Evolutionary conservation across 2,797 vertebrate genomes (phyloP), one percentile per base, ranked within the genome.

Genomic region (Synaphobranchus kaupii): DNA sequence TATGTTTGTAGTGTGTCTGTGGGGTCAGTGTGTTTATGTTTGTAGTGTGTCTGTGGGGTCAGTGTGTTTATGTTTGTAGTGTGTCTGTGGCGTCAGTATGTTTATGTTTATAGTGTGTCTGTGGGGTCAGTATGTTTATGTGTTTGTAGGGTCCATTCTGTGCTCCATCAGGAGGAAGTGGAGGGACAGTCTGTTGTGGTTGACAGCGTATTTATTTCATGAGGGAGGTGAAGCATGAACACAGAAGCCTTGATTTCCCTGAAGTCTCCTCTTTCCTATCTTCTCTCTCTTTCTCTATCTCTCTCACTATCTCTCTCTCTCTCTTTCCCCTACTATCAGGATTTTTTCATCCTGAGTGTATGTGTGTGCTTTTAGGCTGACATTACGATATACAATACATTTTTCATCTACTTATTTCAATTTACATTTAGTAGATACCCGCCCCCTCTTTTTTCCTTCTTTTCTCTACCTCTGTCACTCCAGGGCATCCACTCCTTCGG

Each of bases 401-500:
- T 71, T 76, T 48, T 44, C 83, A 39, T 50, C 31, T 34, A 39
- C 60, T 20, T 82, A 7, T 63, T 63, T 63, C 60, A 63, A 63
- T 25, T 22, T 25, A 63, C 25, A 68, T 68, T 7, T 28, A n/a
- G 25, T 68, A 39, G 39, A 39, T 39, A 20, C 60, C n/a, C 48
- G 20, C 39, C 68, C 73, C n/a, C 78, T 44, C 20, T 7, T 31
- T 17, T 85, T 28, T 71, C 63, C 78, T 83, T 20, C 93, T 93
- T 93, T 90, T 92, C 92, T 93, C 48, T 56, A 31, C 76, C 83
- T 76, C 83, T 47, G 81, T 87, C 89, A 73, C 85, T 88, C 81
- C 83, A 54, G 78, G 78, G 47, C 47, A 81, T 81, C n/a, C 47
- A 92, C 94, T 94, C 91, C 89, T 93, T 93, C 93, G 92, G 44